Evolutionary conservation across 2,113 vertebrate species (phyloP).

Genomic region (Rostratula benghalensis): DNA sequence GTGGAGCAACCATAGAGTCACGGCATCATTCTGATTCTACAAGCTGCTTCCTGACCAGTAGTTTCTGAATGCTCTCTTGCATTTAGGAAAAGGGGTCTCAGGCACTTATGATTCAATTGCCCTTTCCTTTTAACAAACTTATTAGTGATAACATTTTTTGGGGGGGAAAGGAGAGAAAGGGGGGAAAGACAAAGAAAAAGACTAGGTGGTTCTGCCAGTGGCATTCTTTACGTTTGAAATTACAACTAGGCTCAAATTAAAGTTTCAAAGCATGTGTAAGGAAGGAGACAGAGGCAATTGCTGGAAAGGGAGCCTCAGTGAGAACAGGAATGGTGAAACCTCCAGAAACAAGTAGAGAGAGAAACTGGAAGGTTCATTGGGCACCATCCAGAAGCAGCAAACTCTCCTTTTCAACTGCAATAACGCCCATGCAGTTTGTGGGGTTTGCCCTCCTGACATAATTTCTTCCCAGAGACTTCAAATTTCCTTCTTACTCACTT

Average conservation of each 20-base stretch:
- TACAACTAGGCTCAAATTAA: background rate
- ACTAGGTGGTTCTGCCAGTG: background rate
- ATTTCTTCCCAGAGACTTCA: background rate
- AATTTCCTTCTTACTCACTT: background rate
- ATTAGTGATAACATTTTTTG: background rate
- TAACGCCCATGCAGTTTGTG: background rate
- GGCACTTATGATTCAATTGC: background rate
- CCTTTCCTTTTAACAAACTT: background rate
- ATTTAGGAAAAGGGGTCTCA: background rate
- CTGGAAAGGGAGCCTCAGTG: background rate
- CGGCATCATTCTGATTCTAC: background rate
- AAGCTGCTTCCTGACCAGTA: background rate
- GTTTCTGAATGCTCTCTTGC: background rate
- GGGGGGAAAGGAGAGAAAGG: fast-evolving
- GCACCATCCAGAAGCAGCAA: background rate
- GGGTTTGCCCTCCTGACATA: background rate
- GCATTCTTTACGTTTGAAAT: background rate
- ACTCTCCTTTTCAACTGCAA: background rate
- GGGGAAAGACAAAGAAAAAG: background rate
- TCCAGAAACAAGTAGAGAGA: background rate
- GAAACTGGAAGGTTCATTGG: background rate
- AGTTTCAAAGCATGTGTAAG: background rate
- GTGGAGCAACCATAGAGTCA: background rate
- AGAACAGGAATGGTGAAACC: background rate
- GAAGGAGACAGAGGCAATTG: background rate